phyloP scores from a whole-genome alignment of 2,113 vertebrate species.

The Rhombomys opimus region DNA sequence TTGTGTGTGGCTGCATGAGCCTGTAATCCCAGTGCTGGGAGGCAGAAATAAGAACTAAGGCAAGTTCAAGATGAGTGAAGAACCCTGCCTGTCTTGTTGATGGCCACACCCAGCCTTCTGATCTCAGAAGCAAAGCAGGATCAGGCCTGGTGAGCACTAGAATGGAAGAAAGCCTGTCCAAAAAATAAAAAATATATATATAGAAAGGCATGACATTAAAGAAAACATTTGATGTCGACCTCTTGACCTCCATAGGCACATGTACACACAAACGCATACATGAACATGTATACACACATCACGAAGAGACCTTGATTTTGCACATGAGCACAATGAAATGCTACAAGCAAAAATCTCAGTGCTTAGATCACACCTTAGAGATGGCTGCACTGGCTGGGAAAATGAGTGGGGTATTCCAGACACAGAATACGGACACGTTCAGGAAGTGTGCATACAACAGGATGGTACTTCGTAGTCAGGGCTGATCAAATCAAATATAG shows the following conservation, averaged over 20 bases:
- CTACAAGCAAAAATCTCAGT: not conserved
- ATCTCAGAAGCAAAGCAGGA: not conserved
- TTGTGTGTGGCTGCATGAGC: not conserved
- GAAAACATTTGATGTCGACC: not conserved
- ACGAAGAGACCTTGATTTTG: not conserved
- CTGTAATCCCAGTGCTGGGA: not conserved
- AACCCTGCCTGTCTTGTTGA: not conserved
- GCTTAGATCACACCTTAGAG: not conserved
- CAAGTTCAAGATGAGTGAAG: not conserved
- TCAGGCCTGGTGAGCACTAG: not conserved
- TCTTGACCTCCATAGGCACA: not conserved
- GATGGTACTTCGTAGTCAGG: not conserved
- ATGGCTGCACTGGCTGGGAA: not conserved
- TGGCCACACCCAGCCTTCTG: not conserved
- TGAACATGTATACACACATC: not conserved
- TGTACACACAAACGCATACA: not conserved
- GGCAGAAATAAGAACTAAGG: not conserved
- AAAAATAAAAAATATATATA: not conserved
- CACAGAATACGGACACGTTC: not conserved
- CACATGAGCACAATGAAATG: not conserved
- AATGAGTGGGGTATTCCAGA: not conserved
- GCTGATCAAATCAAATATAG: not conserved
- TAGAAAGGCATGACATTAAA: not conserved
- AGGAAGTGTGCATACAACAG: not conserved
- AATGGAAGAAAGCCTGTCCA: not conserved